These are phyloP conservation scores for Anolis apletophallus DNA, from an alignment of 2,797 vertebrate species.

Conservation along the genomic window DNA sequence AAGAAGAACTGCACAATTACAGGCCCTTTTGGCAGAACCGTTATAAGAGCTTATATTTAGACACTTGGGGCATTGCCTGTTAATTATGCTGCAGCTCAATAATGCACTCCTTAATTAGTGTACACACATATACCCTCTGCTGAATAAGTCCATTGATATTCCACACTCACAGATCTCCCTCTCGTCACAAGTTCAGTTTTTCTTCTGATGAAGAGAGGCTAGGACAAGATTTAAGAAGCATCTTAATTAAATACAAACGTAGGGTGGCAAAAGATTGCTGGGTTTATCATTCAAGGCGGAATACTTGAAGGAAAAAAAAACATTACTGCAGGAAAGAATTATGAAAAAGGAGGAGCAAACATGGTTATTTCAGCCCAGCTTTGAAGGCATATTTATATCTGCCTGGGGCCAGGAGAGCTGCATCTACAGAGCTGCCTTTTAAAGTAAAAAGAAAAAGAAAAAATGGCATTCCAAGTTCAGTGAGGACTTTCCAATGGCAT, in stretches of 20 bases:
- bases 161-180: conserved; percentile 42
- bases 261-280: conserved; percentile 25
- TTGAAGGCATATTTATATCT: conserved; percentile 27
- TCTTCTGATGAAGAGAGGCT: conserved; percentile 32
- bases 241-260: conserved; percentile 42
- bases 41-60: conserved; percentile 38
- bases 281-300: conserved; percentile 28
- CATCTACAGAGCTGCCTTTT: neutral
- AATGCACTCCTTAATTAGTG: conserved; percentile 47
- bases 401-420: neutral
- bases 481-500: neutral
- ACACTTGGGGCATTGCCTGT: conserved; percentile 35
- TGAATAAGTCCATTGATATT: conserved; percentile 46
- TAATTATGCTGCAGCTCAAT: conserved; percentile 40
- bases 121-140: conserved; percentile 32
- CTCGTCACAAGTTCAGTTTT: conserved; percentile 21
- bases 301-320: conserved; percentile 22
- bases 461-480: neutral
- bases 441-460: neutral
- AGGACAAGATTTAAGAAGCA: conserved; percentile 45
- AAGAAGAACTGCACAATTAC: conserved; percentile 5
- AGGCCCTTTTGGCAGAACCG: conserved; percentile 30
- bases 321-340: conserved; percentile 20
- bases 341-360: conserved; percentile 11
- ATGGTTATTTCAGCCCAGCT: neutral